These are phyloP conservation scores for Dolichoris vasculosae DNA, from an alignment of 1,140 invertebrate species.

Conservation along the genomic window DNA sequence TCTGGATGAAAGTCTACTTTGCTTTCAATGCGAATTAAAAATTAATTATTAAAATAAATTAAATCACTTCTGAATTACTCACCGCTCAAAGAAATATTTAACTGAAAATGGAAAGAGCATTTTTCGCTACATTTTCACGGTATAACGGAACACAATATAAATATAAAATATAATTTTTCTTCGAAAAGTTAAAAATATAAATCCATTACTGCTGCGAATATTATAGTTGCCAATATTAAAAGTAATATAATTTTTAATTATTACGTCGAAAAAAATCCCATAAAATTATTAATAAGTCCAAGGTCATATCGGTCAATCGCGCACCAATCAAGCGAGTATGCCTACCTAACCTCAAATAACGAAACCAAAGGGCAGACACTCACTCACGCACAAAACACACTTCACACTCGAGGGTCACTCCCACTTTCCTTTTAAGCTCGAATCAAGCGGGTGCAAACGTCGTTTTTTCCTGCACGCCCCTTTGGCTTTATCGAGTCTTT, in stretches of 20 bases:
- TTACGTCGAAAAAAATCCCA: background rate
- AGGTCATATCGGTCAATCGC: constrained; percentile 15
- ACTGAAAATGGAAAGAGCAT: background rate
- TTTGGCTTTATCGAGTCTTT: background rate
- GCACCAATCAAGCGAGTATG: too few species aligned
- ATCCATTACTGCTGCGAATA: too few species aligned
- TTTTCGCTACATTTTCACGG: background rate
- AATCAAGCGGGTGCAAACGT: background rate
- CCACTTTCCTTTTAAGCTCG: background rate
- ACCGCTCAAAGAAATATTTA: background rate
- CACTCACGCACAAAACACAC: background rate
- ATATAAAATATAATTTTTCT: background rate
- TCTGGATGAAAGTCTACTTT: background rate
- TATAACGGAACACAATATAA: background rate
- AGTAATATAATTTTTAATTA: background rate
- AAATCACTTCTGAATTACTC: background rate
- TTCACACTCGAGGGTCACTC: background rate
- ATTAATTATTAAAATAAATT: background rate
- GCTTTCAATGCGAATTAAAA: too few species aligned
- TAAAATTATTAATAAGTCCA: constrained; percentile 18
- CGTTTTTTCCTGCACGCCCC: background rate
- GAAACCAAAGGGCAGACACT: background rate
- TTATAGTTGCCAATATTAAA: background rate
- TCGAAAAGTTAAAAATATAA: background rate
- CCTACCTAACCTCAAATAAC: constrained; percentile 40